phyloP scores from a whole-genome alignment of 1,140 invertebrate species.

The Halotydeus destructor region DNA sequence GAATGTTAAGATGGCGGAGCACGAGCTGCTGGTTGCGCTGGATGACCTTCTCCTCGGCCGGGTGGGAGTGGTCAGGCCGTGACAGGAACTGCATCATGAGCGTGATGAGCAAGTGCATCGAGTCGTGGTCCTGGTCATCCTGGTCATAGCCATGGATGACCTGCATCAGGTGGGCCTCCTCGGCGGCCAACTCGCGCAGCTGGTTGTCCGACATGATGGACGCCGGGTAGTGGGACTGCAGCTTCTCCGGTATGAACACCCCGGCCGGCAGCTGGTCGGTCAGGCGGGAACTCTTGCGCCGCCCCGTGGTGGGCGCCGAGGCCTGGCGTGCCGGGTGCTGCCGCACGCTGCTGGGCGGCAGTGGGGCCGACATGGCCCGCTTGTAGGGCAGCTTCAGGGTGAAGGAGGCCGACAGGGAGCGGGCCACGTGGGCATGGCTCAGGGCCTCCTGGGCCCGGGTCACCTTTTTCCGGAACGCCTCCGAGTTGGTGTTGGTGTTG shows the following conservation, averaged over 20 bases:
- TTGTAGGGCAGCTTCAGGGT: conserved; percentile 87
- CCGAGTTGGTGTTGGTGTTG: conserved; percentile 68
- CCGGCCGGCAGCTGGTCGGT: conserved; percentile 40
- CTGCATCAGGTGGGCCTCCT: conserved; percentile 33
- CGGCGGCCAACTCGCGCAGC: conserved; percentile 27
- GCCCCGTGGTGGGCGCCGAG: conserved; percentile 65
- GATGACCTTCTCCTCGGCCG: conserved; percentile 57
- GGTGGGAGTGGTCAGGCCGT: conserved; percentile 39
- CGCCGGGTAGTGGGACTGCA: conserved; percentile 41
- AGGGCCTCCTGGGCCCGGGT: conserved; percentile 72
- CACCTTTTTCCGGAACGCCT: conserved; percentile 66
- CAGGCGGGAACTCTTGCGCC: conserved; percentile 72
- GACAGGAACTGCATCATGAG: conserved; percentile 55
- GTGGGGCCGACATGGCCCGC: conserved; percentile 69
- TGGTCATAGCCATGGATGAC: conserved; percentile 49
- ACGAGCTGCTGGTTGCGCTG: conserved; percentile 62
- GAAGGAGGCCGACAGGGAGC: conserved; percentile 70
- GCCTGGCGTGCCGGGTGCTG: conserved; percentile 51
- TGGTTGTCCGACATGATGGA: conserved; percentile 34
- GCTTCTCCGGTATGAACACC: conserved; percentile 17
- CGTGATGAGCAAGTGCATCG: conserved; percentile 82
- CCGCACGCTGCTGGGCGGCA: conserved; percentile 18
- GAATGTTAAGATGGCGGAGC: conserved; percentile 68
- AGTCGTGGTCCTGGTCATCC: conserved; percentile 84
- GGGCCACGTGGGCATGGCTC: conserved; percentile 36